A percentile compares a stretch with the other conserved stretches of the same genome.
These are phyloP conservation scores for Chaetodon auriga DNA, from an alignment of 2,113 vertebrate genomes.

Conservation along the genomic window DNA sequence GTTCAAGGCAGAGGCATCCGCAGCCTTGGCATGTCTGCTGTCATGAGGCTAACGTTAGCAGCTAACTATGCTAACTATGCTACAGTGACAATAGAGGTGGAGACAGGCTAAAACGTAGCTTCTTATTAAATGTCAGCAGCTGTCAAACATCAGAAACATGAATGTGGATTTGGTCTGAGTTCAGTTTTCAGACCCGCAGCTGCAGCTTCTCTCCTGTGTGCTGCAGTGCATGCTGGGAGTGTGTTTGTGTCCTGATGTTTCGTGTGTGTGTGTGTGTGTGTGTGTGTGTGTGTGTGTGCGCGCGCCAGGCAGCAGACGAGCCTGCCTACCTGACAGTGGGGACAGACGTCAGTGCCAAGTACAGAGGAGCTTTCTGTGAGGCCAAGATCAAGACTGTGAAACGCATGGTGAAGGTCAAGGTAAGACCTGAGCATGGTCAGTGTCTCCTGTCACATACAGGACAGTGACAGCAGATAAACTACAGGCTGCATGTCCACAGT, in stretches of 20 bases:
- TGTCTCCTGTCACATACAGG: no score
- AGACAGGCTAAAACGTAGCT: no score
- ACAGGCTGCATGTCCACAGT: no score
- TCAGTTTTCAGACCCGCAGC: not conserved
- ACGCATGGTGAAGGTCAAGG: slow-evolving; percentile 98
- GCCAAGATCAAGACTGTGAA: slow-evolving; percentile 99
- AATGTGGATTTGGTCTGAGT: no score
- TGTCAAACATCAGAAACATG: no score
- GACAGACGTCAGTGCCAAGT: slow-evolving; percentile 99
- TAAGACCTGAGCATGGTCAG: slow-evolving; percentile 65
- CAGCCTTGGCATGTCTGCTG: no score
- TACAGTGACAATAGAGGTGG: not conserved
- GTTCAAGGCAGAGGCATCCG: no score
- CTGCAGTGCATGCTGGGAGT: slow-evolving; percentile 14
- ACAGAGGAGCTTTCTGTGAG: slow-evolving; percentile 99
- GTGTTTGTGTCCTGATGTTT: not conserved
- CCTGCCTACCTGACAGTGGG: slow-evolving; percentile 99
- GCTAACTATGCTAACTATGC: not conserved
- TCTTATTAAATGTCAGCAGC: no score
- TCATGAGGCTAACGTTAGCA: not conserved
- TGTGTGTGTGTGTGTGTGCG: not conserved
- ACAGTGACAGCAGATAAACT: no score
- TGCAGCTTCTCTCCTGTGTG: not conserved
- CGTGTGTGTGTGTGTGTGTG: not conserved
- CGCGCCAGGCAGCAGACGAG: slow-evolving; percentile 92